Base-by-base conservation (phyloP, 2,888 invertebrate genomes). In the Pterobdella sp. region DNA sequence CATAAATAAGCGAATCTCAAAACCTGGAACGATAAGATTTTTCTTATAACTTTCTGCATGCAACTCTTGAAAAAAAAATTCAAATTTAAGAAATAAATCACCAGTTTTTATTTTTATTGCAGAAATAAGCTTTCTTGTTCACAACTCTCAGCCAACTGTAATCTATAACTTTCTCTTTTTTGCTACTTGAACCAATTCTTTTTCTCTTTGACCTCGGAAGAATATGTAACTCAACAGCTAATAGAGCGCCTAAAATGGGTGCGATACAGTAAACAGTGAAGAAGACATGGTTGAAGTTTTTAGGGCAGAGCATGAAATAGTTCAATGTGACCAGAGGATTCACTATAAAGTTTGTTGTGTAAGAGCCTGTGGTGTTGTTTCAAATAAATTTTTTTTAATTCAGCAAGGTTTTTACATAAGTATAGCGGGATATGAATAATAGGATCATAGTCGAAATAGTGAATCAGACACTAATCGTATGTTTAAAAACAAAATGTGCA, bases 261-360 rank as follows among this genome's bases (percentile, higher is more conserved):
- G 65, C 65, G 4, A 65, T 32, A 34, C 32, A 65, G 65, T 65
- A 65, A 4, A 65, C 65, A n/a, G 3, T 65, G 65, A 65, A 34
- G 65, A 65, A 34, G 29, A n/a, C 35, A 3, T 34, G 3, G 31
- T 32, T 31, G 65, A 65, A 18, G 14, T n/a, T 3, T 2, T 29
- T 10, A 3, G 65, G 65, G 29, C 65, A 65, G 35, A 65, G 29
- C 4, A 35, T 4, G 4, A 14, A 3, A n/a, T 34, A 31, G 65
- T 35, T 65, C 4, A 65, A 22, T 2, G 32, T 29, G 65, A 65
- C 32, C 14, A 65, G 65, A 65, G 65, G 65, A 34, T 65, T 65
- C 2, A 65, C 65, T 22, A 65, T 29, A 34, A n/a, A 65, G 3
- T 65, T 65, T 4, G 31, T 31, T n/a, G 65, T 34, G 32, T 29